These are phyloP conservation scores for Synanthedon myopaeformis DNA, from an alignment of 2,888 invertebrate species.

Conservation along the genomic window DNA sequence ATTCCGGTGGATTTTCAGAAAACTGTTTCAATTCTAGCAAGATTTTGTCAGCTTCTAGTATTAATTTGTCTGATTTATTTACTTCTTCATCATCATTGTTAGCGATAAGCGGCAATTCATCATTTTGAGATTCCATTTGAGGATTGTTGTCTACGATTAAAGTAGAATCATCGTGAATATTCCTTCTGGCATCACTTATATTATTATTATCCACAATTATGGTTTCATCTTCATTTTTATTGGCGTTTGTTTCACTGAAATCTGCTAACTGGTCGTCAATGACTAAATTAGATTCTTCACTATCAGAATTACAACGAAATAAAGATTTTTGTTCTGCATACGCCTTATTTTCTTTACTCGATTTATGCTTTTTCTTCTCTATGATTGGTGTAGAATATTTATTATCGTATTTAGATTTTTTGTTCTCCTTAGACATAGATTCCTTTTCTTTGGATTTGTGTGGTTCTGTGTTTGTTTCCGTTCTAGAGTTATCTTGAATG, in stretches of 20 bases:
- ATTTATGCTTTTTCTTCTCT: slow-evolving; percentile 1
- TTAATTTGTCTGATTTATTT: slow-evolving; percentile 43
- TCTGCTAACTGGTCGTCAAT: slow-evolving; percentile 16
- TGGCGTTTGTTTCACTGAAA: slow-evolving; percentile 15
- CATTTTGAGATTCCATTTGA: background rate
- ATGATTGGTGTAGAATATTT: background rate
- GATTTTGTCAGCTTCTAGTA: slow-evolving; percentile 30
- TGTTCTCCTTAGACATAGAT: background rate
- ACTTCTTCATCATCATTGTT: slow-evolving; percentile 27
- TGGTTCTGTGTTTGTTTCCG: too few species aligned
- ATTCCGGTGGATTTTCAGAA: slow-evolving; percentile 38
- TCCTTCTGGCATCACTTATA: slow-evolving; percentile 1
- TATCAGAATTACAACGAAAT: slow-evolving; percentile 19
- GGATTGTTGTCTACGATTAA: background rate
- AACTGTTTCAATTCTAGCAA: slow-evolving; percentile 30
- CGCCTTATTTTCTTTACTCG: slow-evolving; percentile 5
- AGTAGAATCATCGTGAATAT: slow-evolving; percentile 1
- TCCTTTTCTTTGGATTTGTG: slow-evolving; percentile 3
- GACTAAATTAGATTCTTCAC: slow-evolving; percentile 39
- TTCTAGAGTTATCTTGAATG: too few species aligned
- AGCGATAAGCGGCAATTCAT: background rate
- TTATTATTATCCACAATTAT: slow-evolving; percentile 10
- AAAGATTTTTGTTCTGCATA: slow-evolving; percentile 4
- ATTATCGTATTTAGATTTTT: background rate
- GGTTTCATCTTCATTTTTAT: slow-evolving; percentile 16